Percentiles rank a stretch among this genome's conserved stretches.
phyloP scores from a whole-genome alignment of 2,797 vertebrate species.

The Tympanoctomys barrerae region DNA sequence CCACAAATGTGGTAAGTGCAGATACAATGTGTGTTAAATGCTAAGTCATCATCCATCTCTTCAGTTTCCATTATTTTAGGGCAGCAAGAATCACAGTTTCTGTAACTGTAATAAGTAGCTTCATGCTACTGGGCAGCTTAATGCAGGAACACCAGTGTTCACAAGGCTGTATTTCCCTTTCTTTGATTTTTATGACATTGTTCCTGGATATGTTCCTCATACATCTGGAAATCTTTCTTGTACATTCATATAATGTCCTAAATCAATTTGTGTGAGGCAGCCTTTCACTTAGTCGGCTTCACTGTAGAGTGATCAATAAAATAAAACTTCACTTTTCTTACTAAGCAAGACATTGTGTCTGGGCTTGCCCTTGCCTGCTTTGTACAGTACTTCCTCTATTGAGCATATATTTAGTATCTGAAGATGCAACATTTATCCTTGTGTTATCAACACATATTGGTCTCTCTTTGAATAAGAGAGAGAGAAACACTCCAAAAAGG shows the following conservation, averaged over 20 bases:
- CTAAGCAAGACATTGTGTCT: neutral
- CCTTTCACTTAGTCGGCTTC: neutral
- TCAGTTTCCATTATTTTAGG: neutral
- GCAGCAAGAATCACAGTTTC: neutral
- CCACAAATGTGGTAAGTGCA: neutral
- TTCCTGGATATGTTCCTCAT: neutral
- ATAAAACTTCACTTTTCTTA: neutral
- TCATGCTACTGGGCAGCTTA: neutral
- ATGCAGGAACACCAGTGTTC: neutral
- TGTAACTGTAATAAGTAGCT: neutral
- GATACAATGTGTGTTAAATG: neutral
- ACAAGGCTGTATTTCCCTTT: neutral
- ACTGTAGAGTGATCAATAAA: neutral
- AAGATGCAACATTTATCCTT: neutral
- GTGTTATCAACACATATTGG: neutral
- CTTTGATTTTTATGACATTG: neutral
- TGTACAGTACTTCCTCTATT: neutral
- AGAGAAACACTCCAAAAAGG: neutral
- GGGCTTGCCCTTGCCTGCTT: neutral
- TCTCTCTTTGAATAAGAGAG: neutral
- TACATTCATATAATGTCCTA: neutral
- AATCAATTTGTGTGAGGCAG: neutral
- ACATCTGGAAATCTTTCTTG: neutral
- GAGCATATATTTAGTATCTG: neutral
- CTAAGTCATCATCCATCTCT: neutral